A percentile compares a stretch with the other conserved stretches of the same genome.
Conservation (phyloP, 1,140 invertebrate genomes). For the Tetragnatha versicolor region DNA sequence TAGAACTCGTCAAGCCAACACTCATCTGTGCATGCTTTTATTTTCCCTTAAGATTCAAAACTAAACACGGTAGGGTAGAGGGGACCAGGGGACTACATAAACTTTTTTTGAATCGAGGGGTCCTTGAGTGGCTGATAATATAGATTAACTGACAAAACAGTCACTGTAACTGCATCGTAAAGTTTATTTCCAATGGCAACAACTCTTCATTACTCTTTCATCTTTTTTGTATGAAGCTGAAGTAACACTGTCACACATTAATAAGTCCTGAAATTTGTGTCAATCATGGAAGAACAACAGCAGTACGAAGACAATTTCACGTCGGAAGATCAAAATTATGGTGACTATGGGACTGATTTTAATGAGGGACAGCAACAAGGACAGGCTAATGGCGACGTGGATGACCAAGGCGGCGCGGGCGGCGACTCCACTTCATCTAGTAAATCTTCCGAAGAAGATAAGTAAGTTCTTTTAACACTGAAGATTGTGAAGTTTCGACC, state of each 20-base stretch:
- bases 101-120: too few species aligned
- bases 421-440: conserved; percentile 17
- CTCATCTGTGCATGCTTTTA: too few species aligned
- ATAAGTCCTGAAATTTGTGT: background rate
- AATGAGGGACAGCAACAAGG: conserved; percentile 39
- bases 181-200: conserved; percentile 22
- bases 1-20: too few species aligned
- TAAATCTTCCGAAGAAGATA: conserved; percentile 49
- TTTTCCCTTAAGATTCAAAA: too few species aligned
- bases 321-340: conserved; percentile 51
- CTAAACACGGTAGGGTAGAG: too few species aligned
- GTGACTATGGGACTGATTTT: conserved; percentile 48
- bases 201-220: too few species aligned
- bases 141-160: too few species aligned
- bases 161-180: too few species aligned
- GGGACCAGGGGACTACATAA: too few species aligned
- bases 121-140: too few species aligned
- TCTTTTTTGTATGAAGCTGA: conserved; percentile 17
- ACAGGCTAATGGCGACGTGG: conserved; percentile 49
- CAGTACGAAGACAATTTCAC: conserved; percentile 51
- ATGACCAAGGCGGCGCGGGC: conserved; percentile 34
- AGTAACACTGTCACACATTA: background rate
- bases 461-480: too few species aligned
- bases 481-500: too few species aligned
- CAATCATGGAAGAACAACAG: conserved; percentile 35